Evolutionary conservation across 2,797 vertebrate genomes (phyloP), one percentile per base, ranked within the genome.

Genomic region (Karalla daura): DNA sequence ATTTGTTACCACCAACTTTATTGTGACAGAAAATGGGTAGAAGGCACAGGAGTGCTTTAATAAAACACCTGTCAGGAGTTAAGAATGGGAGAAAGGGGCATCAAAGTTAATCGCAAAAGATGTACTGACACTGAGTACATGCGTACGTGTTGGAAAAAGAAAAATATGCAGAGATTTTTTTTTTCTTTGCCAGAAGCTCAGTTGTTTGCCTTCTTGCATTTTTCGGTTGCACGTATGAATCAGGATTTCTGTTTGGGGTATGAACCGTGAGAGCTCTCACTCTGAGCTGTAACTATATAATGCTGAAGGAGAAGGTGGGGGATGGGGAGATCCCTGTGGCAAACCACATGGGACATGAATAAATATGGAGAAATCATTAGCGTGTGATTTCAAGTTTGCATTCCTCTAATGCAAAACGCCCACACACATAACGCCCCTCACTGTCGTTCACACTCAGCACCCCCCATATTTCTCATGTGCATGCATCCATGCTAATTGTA

Each of bases 401-500:
- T 76, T 64, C 41, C 27, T 82, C 52, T 66, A 53, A 78, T 66
- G 6, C 17, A 81, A 77, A 56, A 72, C 51, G 30, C 85, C 76
- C 77, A 78, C 88, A 60, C 78, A 64, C 58, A 76, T 60, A 56
- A 68, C 23, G 20, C 55, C 49, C 44, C 80, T 62, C 17, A 45
- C 74, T 39, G 44, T 64, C 58, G 73, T 79, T 78, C 72, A 58
- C 77, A 76, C 55, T 28, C 62, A 11, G 33, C 11, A 36, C 30
- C 33, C 27, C 25, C 44, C 4, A 30, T 61, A 40, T 46, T 32
- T 46, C 50, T 47, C 52, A 32, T 51, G 30, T 72, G 63, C 76
- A 74, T 27, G 62, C 72, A 58, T 67, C 77, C 47, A 43, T 68
- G 70, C 56, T 46, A 76, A 86, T 80, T 80, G 81, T 79, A 80